Percentiles rank a stretch among this genome's conserved stretches.
These are phyloP conservation scores for Diachrysia chrysitis DNA, from an alignment of 2,888 invertebrate genomes.

Conservation along the genomic window DNA sequence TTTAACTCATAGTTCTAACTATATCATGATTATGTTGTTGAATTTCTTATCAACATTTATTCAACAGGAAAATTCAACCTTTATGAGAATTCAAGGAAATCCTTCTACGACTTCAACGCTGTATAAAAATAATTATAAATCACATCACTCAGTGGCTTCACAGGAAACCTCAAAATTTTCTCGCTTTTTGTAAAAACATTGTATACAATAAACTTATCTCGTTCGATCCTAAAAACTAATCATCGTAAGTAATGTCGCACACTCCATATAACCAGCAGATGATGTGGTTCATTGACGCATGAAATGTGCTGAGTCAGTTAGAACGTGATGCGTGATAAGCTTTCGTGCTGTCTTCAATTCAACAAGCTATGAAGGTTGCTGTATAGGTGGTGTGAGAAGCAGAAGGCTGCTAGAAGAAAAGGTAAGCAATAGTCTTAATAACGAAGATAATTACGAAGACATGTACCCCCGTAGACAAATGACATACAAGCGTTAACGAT, in stretches of 20 bases:
- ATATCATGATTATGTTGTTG: too few species aligned
- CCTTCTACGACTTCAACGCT: too few species aligned
- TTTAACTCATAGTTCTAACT: too few species aligned
- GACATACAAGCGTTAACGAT: too few species aligned
- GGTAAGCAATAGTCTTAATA: too few species aligned
- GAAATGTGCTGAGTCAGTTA: conserved; percentile 46
- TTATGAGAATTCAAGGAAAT: too few species aligned
- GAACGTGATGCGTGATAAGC: conserved; percentile 30
- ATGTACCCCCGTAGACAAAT: too few species aligned
- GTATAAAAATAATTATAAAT: too few species aligned
- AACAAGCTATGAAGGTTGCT: neutral
- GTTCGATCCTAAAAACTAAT: conserved; percentile 7
- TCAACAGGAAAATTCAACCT: too few species aligned
- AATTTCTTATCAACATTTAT: too few species aligned
- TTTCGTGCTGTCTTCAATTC: conserved; percentile 18
- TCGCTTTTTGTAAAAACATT: neutral
- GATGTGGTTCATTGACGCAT: conserved; percentile 25
- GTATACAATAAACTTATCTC: neutral
- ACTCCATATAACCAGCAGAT: conserved; percentile 36
- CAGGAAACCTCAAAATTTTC: neutral
- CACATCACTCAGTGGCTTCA: neutral
- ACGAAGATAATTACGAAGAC: too few species aligned
- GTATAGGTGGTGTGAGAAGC: neutral
- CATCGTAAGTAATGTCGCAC: neutral
- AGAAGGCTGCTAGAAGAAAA: too few species aligned